These are phyloP conservation scores for Palythoa grandiflora DNA, from an alignment of 92 coral and sea anemone species.

Conservation along the genomic window DNA sequence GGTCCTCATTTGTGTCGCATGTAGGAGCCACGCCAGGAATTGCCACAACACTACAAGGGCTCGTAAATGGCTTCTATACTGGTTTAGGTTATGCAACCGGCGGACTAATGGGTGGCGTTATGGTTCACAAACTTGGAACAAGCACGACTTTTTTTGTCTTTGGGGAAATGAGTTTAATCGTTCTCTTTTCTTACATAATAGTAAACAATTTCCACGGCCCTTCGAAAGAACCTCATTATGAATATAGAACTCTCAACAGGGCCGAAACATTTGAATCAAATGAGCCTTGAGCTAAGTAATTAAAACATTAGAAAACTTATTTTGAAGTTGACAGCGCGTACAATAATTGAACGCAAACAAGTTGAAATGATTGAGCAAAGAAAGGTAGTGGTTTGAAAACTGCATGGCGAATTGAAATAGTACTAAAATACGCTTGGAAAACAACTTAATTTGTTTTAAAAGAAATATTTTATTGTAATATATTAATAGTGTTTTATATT, in stretches of 20 bases:
- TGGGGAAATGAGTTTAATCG: constrained; percentile 93
- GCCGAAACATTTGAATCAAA: constrained; percentile 39
- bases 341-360: no score
- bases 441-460: no score
- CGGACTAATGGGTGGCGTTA: constrained; percentile 90
- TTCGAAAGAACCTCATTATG: constrained; percentile 19
- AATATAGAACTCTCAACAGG: constrained; percentile 18
- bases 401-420: no score
- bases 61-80: constrained; percentile 94
- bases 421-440: no score
- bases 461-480: no score
- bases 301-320: not conserved
- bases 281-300: not conserved
- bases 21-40: constrained; percentile 91
- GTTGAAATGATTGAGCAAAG: no score
- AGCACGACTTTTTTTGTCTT: constrained; percentile 93
- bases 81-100: constrained; percentile 98
- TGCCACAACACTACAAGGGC: constrained; percentile 92
- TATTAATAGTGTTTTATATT: no score
- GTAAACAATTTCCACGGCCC: constrained; percentile 82
- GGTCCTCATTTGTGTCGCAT: constrained; percentile 97
- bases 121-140: constrained; percentile 96
- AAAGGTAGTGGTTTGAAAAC: no score
- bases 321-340: not conserved
- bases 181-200: constrained; percentile 83